Percentiles rank a stretch among this genome's conserved stretches.
phyloP scores from a whole-genome alignment of 2,113 vertebrate genomes.

The Cisticola juncidis region DNA sequence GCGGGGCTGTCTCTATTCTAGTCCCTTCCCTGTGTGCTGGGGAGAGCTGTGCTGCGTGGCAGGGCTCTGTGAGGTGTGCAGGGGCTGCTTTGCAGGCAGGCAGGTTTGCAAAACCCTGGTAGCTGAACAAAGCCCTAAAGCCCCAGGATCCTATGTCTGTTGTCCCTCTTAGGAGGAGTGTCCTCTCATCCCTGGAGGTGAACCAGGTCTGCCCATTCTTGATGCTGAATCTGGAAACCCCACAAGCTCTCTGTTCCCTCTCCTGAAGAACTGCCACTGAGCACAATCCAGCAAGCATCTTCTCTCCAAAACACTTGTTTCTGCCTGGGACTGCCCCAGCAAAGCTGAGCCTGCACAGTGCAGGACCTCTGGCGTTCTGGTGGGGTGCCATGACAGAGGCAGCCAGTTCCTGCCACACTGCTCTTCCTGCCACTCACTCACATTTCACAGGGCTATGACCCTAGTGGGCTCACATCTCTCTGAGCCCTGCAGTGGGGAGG shows the following conservation, averaged over 20 bases:
- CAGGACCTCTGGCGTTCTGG: neutral
- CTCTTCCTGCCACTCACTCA: neutral
- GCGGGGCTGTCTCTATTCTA: neutral
- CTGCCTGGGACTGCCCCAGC: neutral
- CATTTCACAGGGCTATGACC: slow-evolving; percentile 20
- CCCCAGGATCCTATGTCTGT: neutral
- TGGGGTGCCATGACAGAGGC: rapidly evolving
- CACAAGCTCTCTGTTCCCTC: neutral
- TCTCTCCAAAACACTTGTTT: neutral
- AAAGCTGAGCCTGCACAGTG: neutral
- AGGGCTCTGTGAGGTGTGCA: neutral
- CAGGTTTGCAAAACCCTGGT: neutral
- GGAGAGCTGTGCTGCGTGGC: neutral
- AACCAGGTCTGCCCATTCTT: neutral
- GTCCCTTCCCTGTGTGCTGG: neutral
- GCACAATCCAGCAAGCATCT: neutral
- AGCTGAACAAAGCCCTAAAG: neutral
- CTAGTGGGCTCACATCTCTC: neutral
- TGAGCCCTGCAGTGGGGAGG: neutral
- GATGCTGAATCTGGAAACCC: neutral
- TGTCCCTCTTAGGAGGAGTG: neutral
- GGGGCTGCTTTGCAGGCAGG: neutral
- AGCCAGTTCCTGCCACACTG: neutral
- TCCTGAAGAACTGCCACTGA: neutral
- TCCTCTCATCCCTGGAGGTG: neutral